These are phyloP conservation scores for human DNA, from an alignment of 2,113 vertebrate genomes.

Conservation along the genomic window DNA sequence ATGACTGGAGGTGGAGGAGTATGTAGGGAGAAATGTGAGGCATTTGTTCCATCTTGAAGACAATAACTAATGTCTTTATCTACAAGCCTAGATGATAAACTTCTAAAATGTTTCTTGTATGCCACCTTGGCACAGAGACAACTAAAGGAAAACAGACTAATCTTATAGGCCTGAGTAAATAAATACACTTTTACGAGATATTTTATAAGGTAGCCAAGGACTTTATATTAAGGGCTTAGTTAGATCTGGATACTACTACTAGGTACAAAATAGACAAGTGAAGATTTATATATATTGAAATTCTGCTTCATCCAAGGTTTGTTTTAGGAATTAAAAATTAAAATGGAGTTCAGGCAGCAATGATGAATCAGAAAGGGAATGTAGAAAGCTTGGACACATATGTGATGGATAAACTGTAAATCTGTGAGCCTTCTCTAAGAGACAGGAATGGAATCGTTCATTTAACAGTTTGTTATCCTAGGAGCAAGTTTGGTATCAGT, in stretches of 20 bases:
- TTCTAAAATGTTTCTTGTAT: slow-evolving; percentile 26
- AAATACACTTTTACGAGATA: slow-evolving; percentile 57
- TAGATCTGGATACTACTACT: slow-evolving; percentile 16
- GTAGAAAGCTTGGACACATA: background rate
- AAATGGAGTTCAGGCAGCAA: background rate
- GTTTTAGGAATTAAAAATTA: slow-evolving; percentile 42
- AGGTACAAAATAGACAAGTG: slow-evolving; percentile 28
- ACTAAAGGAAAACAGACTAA: slow-evolving; percentile 65
- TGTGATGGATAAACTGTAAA: background rate
- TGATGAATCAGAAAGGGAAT: slow-evolving; percentile 38
- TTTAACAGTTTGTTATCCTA: slow-evolving; percentile 62
- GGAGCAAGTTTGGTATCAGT: slow-evolving; percentile 41
- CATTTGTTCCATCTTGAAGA: slow-evolving; percentile 17
- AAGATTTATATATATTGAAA: slow-evolving; percentile 44
- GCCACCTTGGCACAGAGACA: slow-evolving; percentile 27
- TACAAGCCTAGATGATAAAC: background rate
- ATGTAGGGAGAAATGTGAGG: background rate
- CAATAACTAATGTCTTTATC: background rate
- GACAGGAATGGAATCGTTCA: slow-evolving; percentile 58
- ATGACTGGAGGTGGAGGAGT: background rate
- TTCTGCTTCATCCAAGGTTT: slow-evolving; percentile 41
- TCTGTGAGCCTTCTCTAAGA: slow-evolving; percentile 28
- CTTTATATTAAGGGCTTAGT: slow-evolving; percentile 48
- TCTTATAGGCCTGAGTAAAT: slow-evolving; percentile 64
- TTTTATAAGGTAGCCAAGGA: slow-evolving; percentile 66